Evolutionary conservation across 2,888 invertebrate species (phyloP).

Genomic region (Blera fallax): DNA sequence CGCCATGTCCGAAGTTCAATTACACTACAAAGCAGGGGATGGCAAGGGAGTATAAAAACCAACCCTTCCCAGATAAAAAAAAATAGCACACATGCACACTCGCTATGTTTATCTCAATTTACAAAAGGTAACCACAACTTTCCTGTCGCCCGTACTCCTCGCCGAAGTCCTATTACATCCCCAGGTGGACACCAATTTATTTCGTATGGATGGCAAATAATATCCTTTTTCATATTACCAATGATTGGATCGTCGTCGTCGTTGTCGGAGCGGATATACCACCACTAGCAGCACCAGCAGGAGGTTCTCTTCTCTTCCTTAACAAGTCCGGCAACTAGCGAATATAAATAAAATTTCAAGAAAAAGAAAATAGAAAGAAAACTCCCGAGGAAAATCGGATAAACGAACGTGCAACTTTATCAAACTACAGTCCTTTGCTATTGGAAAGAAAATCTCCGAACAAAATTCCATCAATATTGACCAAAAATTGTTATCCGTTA

Average conservation of each 20-base stretch:
- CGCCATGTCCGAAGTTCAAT: constrained; percentile 67
- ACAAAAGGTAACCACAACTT: constrained; percentile 67
- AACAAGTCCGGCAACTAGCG: constrained; percentile 33
- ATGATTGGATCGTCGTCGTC: constrained; percentile 64
- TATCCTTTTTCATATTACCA: constrained; percentile 71
- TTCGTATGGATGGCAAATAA: constrained; percentile 69
- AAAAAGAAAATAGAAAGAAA: background rate
- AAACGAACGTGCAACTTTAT: constrained; percentile 67
- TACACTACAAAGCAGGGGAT: constrained; percentile 51
- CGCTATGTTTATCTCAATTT: constrained; percentile 64
- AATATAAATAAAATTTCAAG: constrained; percentile 32
- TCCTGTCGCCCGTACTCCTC: background rate
- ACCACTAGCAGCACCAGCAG: constrained; percentile 7
- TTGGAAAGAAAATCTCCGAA: constrained; percentile 48
- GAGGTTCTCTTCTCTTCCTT: constrained; percentile 2
- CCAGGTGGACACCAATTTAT: constrained; percentile 71
- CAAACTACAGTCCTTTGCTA: constrained; percentile 38
- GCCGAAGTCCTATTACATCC: constrained; percentile 36
- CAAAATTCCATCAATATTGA: constrained; percentile 72
- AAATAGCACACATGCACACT: background rate
- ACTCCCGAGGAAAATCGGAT: constrained; percentile 52
- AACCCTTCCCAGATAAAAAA: background rate
- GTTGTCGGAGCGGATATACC: constrained; percentile 31
- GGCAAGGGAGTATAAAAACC: background rate
- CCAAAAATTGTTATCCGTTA: constrained; percentile 67